These are phyloP conservation scores for Corydoras sp. DNA, from an alignment of 2,113 vertebrate genomes.

Conservation along the genomic window DNA sequence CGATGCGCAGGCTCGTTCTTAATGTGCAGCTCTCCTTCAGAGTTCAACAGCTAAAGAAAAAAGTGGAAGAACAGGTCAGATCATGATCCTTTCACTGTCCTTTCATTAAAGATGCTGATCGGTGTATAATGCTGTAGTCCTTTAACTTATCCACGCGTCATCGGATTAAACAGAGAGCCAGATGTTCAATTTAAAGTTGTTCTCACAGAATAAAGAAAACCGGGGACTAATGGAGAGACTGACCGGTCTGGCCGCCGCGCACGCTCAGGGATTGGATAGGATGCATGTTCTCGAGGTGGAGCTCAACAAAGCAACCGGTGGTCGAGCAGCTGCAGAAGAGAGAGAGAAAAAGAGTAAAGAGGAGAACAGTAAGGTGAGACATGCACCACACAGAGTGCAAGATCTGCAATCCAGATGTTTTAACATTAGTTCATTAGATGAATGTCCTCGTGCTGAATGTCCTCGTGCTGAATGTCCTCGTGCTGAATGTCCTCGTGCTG, in stretches of 20 bases:
- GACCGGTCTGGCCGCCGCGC: constrained; percentile 70
- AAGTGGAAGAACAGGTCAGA: constrained; percentile 84
- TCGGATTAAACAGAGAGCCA: too few relatives aligned
- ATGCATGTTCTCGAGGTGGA: constrained; percentile 78
- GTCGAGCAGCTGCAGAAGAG: constrained; percentile 69
- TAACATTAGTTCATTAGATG: too few relatives aligned
- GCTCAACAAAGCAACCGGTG: constrained; percentile 68
- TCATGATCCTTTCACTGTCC: not conserved
- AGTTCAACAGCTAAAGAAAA: constrained; percentile 86
- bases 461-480: too few relatives aligned
- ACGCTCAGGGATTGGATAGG: constrained; percentile 65
- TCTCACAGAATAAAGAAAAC: constrained; percentile 81
- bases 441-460: too few relatives aligned
- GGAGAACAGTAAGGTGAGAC: constrained; percentile 68
- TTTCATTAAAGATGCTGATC: too few relatives aligned
- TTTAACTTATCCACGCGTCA: too few relatives aligned
- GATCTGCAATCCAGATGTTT: too few relatives aligned
- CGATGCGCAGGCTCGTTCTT: constrained; percentile 80
- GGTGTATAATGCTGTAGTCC: too few relatives aligned
- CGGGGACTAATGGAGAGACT: constrained; percentile 80
- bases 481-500: too few relatives aligned
- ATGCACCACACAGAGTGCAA: too few relatives aligned
- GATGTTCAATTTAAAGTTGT: too few relatives aligned
- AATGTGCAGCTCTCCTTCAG: constrained; percentile 93
- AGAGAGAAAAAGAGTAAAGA: constrained; percentile 70